Evolutionary conservation across 2,113 vertebrate species (phyloP), one percentile per base, ranked within the genome.

Genomic region (Platysternon megacephalum): DNA sequence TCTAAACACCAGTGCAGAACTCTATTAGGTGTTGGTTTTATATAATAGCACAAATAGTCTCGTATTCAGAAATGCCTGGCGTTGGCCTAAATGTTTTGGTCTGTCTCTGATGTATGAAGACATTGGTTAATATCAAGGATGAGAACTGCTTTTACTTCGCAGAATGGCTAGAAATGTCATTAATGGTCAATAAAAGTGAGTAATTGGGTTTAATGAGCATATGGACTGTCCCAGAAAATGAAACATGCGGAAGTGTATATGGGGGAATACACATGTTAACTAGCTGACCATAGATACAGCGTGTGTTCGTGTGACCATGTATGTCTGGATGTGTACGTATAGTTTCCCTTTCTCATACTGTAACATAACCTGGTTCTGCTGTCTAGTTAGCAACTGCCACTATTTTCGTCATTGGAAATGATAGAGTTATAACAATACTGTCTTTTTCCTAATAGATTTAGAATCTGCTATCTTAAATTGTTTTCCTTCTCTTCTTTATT

Each of bases 401-500:
- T 65, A 58, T 86, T 95, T 72, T 88, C 81, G 42, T 88, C 4
- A 42, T 44, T 48, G 29, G 9, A 42, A 84, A 35, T 56, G 6
- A 2, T 44, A 85, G 24, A 79, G 16, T 52, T 11, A 79, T 87
- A 61, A 8, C 44, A 39, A 5, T 95, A 5, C 17, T 94, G 4
- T 8, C 87, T 46, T 32, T 65, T 95, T 96, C 61, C 46, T 82
- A 42, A 24, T 9, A 91, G 49, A 28, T 94, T 96, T 97, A 96
- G 76, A 88, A 95, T 93, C 96, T 90, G 90, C 61, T 93, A 72
- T 96, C 49, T 97, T 72, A 76, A 44, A 29, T 72, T 94, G 0
- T 93, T 95, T 97, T 97, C 29, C 1, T 96, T 86, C 42, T 89
- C 21, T 86, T 81, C 22, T 92, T 74, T 74, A 49, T 79, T 82